Evolutionary conservation across 1,140 invertebrate genomes (phyloP).

Genomic region (Procambarus clarkii): DNA sequence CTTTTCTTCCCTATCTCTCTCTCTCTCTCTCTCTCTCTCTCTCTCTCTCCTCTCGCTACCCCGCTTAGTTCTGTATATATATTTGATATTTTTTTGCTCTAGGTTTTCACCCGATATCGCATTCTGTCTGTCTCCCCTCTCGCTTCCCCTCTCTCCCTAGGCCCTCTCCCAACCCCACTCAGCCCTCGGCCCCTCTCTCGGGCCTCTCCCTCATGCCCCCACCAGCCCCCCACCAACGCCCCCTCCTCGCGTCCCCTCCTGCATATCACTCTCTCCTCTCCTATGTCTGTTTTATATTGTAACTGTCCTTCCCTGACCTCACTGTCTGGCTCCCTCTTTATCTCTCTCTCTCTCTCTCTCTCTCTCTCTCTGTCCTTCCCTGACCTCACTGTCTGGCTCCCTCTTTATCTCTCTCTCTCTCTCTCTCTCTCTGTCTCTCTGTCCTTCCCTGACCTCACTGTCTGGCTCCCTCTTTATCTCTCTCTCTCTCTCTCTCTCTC

Average conservation of each 20-base stretch:
- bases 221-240: background rate
- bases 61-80: conserved; percentile 69
- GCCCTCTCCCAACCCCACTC: background rate
- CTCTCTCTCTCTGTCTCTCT: conserved; percentile 21
- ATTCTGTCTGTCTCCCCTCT: conserved; percentile 66
- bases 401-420: too few relatives aligned
- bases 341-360: conserved; percentile 44
- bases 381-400: too few relatives aligned
- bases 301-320: conserved; percentile 60
- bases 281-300: conserved; percentile 66
- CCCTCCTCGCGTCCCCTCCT: conserved; percentile 45
- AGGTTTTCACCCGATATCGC: conserved; percentile 68
- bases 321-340: conserved; percentile 23
- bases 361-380: conserved; percentile 46
- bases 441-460: too few relatives aligned
- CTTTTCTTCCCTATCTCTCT: background rate
- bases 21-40: conserved; percentile 37
- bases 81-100: conserved; percentile 69
- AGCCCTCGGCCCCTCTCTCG: background rate
- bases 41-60: conserved; percentile 47
- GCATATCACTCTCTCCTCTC: conserved; percentile 64
- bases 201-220: background rate
- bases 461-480: too few relatives aligned
- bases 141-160: conserved; percentile 17
- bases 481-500: too few relatives aligned